These are phyloP conservation scores for Stigmatopora nigra DNA, from an alignment of 2,113 vertebrate species.

Conservation along the genomic window DNA sequence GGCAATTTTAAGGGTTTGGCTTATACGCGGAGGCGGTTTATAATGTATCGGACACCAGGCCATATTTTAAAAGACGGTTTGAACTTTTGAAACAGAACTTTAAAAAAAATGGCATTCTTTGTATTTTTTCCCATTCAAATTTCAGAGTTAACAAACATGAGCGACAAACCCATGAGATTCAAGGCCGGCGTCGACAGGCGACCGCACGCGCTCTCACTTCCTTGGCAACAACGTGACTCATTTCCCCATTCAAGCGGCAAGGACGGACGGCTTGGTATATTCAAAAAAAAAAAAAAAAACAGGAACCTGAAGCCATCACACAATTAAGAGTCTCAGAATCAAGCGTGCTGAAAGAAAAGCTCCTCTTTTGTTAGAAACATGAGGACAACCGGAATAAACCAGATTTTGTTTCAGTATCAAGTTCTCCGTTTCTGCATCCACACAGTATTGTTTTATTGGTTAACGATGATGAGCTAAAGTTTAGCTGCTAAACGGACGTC, in stretches of 20 bases:
- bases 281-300: conserved; percentile 8
- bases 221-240: conserved; percentile 68
- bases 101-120: not conserved
- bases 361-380: conserved; percentile 17
- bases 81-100: not conserved
- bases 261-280: conserved; percentile 46
- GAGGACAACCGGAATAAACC: not conserved
- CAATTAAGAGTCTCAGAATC: conserved; percentile 23
- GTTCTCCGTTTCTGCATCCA: not conserved
- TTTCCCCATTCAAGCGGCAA: conserved; percentile 65
- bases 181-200: conserved; percentile 50
- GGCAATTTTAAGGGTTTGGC: too few species aligned
- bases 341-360: conserved; percentile 29
- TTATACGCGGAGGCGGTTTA: too few species aligned
- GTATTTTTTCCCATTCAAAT: not conserved
- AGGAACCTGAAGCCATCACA: conserved; percentile 40
- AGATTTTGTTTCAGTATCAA: not conserved
- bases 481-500: too few species aligned
- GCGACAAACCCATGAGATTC: conserved; percentile 11
- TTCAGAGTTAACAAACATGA: not conserved
- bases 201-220: conserved; percentile 68
- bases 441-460: not conserved
- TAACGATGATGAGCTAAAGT: too few species aligned
- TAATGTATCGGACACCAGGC: not conserved
- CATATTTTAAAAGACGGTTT: not conserved